Base-by-base conservation (phyloP, 2,113 vertebrate species). In the Apus apus region DNA sequence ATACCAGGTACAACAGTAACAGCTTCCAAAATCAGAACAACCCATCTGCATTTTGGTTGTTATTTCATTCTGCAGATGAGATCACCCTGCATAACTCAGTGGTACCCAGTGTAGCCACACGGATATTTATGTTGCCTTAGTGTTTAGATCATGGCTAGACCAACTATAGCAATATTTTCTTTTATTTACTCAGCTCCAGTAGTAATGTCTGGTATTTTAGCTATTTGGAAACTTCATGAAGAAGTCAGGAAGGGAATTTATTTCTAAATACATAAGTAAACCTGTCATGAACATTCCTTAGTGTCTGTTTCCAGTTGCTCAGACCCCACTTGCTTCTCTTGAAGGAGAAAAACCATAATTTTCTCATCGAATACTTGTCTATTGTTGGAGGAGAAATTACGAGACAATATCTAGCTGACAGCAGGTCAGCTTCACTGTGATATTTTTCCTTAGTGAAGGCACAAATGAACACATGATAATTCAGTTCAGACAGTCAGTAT, bases 281-380 rank as follows among this genome's bases (percentile, higher is more conserved):
- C 32, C 27, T 90, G 36, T 22, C 56, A 57, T 10, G 22, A 90
- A 40, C 73, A 46, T 71, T 85, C 36, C 60, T 87, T 86, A 74
- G 66, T 6, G 5, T 64, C 40, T 56, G 19, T 36, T 95, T 75
- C 68, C 51, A 86, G 13, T 45, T 85, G 38, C 74, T 83, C 50
- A 8, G 9, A 50, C 11, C 15, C 19, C 20, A 32, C 36, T 90
- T 84, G 29, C 38, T 89, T 89, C 40, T 65, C 45, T 74, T 72
- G 53, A 81, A 90, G 76, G 53, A 86, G 57, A 68, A 94, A 89
- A 56, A 70, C 2, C 23, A 8, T 81, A 72, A 74, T 74, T 89
- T 92, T 78, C 54, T 87, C 57, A 91, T 82, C 85, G 92, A 95
- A 58, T 26, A 6, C 68, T 74, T 95, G 64, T 68, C 91, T 87